These are phyloP conservation scores for Stratiolaelaps scimitus DNA, from an alignment of 1,140 invertebrate genomes.

Conservation along the genomic window DNA sequence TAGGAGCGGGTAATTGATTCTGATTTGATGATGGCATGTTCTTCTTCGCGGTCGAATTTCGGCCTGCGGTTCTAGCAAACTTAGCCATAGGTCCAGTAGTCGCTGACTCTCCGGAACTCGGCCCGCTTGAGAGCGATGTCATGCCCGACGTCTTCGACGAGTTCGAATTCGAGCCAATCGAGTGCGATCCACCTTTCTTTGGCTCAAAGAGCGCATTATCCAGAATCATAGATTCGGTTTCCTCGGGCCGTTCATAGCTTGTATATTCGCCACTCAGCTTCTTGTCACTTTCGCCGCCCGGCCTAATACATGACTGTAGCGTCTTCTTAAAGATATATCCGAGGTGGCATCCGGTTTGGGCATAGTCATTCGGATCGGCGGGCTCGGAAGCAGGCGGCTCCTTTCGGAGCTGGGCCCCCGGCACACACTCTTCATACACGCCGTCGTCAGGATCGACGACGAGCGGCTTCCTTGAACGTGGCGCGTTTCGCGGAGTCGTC, in stretches of 20 bases:
- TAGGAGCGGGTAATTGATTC: not conserved
- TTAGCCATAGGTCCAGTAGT: conserved; percentile 22
- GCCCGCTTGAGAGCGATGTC: not conserved
- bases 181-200: not conserved
- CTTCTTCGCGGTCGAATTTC: not conserved
- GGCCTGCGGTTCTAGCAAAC: not conserved
- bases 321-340: conserved; percentile 27
- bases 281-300: not conserved
- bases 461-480: conserved; percentile 8
- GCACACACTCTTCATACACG: conserved; percentile 17
- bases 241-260: conserved; percentile 21
- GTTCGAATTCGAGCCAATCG: conserved; percentile 9
- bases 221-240: conserved; percentile 24
- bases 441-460: conserved; percentile 17
- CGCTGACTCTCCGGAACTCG: not conserved
- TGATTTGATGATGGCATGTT: not conserved
- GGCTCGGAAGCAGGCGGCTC: not conserved
- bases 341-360: conserved; percentile 8
- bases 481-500: conserved; percentile 6
- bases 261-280: conserved; percentile 17
- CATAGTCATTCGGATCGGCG: not conserved
- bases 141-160: not conserved
- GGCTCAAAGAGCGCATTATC: conserved; percentile 26
- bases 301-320: conserved; percentile 16
- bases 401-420: not conserved